These are phyloP conservation scores for Anguilla anguilla DNA, from an alignment of 2,797 vertebrate species.

Conservation along the genomic window DNA sequence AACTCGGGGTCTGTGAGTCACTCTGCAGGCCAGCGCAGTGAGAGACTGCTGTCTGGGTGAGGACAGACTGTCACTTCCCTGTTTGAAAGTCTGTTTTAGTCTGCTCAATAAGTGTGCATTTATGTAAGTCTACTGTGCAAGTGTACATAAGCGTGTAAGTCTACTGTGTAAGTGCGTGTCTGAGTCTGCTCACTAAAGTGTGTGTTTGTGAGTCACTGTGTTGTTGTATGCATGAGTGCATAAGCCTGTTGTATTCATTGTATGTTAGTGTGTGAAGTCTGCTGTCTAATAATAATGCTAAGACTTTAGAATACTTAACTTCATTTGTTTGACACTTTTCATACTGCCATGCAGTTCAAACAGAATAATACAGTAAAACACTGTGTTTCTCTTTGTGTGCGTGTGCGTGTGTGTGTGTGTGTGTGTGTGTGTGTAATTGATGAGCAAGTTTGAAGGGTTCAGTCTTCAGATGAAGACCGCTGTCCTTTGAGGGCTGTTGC, in stretches of 20 bases:
- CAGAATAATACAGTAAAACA: too few species aligned
- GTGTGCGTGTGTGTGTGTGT: too few species aligned
- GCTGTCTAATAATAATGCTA: not conserved
- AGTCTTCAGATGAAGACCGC: too few species aligned
- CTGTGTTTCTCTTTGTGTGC: too few species aligned
- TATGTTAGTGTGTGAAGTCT: not conserved
- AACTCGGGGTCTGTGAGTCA: not conserved
- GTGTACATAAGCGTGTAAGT: not conserved
- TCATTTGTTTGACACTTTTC: too few species aligned
- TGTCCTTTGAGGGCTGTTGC: too few species aligned
- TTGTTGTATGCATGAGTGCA: not conserved
- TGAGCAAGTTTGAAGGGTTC: too few species aligned
- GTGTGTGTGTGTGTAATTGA: too few species aligned
- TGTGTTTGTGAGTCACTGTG: slow-evolving; percentile 7
- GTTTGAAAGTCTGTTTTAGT: not conserved
- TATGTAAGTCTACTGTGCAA: not conserved
- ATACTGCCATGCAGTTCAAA: too few species aligned
- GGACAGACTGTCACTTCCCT: not conserved
- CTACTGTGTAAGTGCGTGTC: slow-evolving; percentile 4
- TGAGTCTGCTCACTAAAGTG: not conserved
- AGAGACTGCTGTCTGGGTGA: not conserved
- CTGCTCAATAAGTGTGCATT: slow-evolving; percentile 1
- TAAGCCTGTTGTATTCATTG: not conserved
- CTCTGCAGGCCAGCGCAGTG: not conserved
- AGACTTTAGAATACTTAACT: too few species aligned